Base-by-base conservation (phyloP, 2,888 invertebrate genomes). In the Ichneumoninae sp. region DNA sequence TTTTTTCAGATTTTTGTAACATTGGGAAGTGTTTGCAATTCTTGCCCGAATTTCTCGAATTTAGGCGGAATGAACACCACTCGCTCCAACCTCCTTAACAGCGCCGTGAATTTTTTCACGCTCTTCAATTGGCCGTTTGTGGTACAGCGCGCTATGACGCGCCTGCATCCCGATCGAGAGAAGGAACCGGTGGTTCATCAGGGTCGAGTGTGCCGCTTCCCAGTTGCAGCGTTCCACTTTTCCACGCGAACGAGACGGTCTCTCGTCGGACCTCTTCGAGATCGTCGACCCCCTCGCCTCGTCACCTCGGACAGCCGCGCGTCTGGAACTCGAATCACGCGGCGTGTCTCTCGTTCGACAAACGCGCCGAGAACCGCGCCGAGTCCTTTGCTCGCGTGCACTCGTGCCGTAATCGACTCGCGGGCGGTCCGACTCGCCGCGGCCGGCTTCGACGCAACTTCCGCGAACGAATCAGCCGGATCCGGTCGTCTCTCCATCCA, bases 271-370 rank as follows among this genome's bases (percentile, higher is more conserved):
- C 30, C 52, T 7, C 52, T 44, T 30, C 44, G 84, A 80, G 84
- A 78, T 84, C 80, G 80, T 80, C 84, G 84, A 84, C 80, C 84
- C 80, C 54, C 57, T 36, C 80, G 47, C 13, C 44, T 44, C 40
- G 70, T 82, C 62, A 71, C 52, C 81, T 71, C 50, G 19, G 60
- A 50, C 44, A 26, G 57, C 57, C 62, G 33, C 54, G 74, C 54
- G 71, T 74, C 60, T 76, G 72, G 70, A 80, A 57, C 74, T 74
- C 77, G 62, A 74, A 81, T 84, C 84, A 75, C n/a, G 72, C 36
- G 60, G 68, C 44, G 30, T 44, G 66, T 83, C 74, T 47, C 71
- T 83, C 69, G 54, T 60, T 75, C 79, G 50, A 50, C 70, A 82
- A 81, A 84, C 68, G 70, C 69, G 70, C 81, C 62, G 52, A 50